Evolutionary conservation across 2,888 invertebrate species (phyloP).

Genomic region (Xestia xanthographa): DNA sequence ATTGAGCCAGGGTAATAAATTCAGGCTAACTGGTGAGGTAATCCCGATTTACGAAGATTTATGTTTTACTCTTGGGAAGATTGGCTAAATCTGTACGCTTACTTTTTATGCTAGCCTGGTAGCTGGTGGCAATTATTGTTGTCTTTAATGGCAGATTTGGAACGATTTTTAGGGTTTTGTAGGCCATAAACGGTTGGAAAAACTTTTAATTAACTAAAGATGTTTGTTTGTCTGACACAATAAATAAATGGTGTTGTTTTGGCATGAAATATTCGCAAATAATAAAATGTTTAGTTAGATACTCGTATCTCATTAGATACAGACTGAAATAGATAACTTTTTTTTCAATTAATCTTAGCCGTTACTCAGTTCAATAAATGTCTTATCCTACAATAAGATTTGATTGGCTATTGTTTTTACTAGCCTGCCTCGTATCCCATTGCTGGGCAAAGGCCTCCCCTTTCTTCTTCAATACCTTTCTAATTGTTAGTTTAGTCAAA

Average conservation of each 20-base stretch:
- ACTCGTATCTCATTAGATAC: too few species aligned
- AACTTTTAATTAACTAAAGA: not conserved
- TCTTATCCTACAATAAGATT: not conserved
- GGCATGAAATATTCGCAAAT: not conserved
- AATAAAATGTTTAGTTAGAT: not conserved
- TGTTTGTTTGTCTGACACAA: not conserved
- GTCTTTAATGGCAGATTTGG: conserved; percentile 3
- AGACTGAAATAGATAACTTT: not conserved
- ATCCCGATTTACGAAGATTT: conserved; percentile 57
- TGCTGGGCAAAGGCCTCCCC: not conserved
- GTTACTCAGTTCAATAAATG: not conserved
- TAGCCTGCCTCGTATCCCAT: not conserved
- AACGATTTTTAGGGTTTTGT: not conserved
- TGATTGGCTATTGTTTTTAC: not conserved
- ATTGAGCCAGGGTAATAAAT: conserved; percentile 60
- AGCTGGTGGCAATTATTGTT: conserved; percentile 13
- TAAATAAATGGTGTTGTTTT: conserved; percentile 7
- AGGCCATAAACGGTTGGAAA: not conserved
- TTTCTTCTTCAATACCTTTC: not conserved
- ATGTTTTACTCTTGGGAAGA: conserved; percentile 56
- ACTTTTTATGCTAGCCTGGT: conserved; percentile 65
- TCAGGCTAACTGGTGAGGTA: conserved; percentile 49
- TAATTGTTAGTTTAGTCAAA: not conserved
- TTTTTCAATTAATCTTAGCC: not conserved
- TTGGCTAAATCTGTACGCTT: conserved; percentile 62